Conservation (phyloP, 1,140 invertebrate genomes). For the Dreissena polymorpha region DNA sequence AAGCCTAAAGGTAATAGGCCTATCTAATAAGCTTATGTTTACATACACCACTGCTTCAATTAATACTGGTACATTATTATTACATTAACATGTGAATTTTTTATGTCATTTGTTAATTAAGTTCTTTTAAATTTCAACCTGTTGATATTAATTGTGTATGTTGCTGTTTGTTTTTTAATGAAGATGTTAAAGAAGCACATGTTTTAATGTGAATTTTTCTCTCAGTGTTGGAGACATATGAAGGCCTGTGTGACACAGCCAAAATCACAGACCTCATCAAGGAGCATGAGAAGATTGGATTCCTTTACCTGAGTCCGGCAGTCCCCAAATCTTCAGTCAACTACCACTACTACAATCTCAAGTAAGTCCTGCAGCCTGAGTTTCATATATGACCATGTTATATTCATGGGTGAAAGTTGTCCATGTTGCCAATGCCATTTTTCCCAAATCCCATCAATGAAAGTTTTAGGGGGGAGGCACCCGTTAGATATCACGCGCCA, state of each 20-base stretch:
- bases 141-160: neutral
- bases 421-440: no score
- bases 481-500: no score
- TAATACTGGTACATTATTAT: no score
- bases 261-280: constrained; percentile 74
- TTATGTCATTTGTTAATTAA: no score
- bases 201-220: neutral
- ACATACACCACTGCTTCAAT: no score
- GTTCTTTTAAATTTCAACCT: neutral
- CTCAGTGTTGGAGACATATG: constrained; percentile 67
- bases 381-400: neutral
- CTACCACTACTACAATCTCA: constrained; percentile 80
- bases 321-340: constrained; percentile 77
- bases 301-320: constrained; percentile 78
- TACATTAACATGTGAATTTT: no score
- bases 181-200: neutral
- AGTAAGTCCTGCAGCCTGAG: constrained; percentile 65
- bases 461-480: no score
- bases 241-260: constrained; percentile 72
- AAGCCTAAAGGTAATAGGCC: constrained; percentile 64
- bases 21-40: neutral
- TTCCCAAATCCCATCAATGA: no score
- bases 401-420: neutral
- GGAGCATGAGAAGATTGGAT: constrained; percentile 71
- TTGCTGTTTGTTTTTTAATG: neutral